A percentile compares a stretch with the other conserved stretches of the same genome.
These are phyloP conservation scores for Paradoxurus hermaphroditus DNA, from an alignment of 2,113 vertebrate genomes.

Conservation along the genomic window DNA sequence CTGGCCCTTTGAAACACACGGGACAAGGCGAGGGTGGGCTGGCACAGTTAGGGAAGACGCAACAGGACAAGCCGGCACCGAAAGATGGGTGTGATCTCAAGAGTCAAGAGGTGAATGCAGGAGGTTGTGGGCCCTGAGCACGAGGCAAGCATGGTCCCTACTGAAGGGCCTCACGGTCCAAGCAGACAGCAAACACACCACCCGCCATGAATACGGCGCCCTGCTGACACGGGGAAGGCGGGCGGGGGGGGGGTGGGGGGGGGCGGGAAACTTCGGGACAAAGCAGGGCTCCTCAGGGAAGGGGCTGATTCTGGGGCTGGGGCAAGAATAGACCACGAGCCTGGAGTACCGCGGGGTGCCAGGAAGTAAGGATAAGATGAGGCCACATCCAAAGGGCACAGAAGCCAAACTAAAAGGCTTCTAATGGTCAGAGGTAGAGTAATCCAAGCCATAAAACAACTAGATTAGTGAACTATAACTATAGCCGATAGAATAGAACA, in stretches of 20 bases:
- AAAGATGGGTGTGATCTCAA: not conserved
- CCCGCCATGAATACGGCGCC: not conserved
- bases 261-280: not conserved
- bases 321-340: not conserved
- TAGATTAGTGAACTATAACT: not conserved
- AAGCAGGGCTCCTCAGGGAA: not conserved
- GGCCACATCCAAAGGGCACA: not conserved
- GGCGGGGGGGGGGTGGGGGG: not conserved
- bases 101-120: not conserved
- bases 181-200: not conserved
- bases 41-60: not conserved
- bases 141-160: not conserved
- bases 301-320: not conserved
- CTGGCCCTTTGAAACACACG: not conserved
- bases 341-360: not conserved
- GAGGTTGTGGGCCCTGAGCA: not conserved
- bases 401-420: not conserved
- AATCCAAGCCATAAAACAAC: not conserved
- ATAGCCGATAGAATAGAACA: not conserved
- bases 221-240: accelerated
- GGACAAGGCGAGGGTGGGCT: not conserved
- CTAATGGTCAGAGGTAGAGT: not conserved
- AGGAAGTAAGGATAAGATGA: not conserved
- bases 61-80: accelerated
- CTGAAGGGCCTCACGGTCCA: not conserved